These are phyloP conservation scores for Hippasteria phrygiana DNA, from an alignment of 53 echinoderm and acorn worm species.

Conservation along the genomic window DNA sequence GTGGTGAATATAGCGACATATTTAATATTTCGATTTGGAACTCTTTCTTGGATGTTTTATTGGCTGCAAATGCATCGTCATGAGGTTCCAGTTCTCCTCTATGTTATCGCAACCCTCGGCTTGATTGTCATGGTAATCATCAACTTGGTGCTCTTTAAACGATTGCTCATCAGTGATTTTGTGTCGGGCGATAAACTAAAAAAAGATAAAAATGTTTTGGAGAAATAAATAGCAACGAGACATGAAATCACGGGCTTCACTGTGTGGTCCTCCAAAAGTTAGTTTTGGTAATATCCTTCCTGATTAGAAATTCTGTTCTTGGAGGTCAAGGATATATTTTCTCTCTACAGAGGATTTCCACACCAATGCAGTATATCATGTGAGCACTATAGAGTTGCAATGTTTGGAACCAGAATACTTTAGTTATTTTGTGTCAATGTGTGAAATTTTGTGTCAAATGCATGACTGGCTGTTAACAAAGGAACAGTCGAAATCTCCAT, in stretches of 20 bases:
- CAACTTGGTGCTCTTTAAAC: constrained; percentile 24
- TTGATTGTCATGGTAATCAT: constrained; percentile 41
- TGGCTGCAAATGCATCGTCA: constrained; percentile 31
- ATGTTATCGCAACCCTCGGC: neutral
- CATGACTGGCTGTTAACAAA: too few relatives aligned
- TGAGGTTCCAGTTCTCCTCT: constrained; percentile 6
- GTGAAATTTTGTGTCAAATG: too few relatives aligned
- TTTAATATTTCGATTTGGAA: constrained; percentile 77
- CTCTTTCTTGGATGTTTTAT: constrained; percentile 55
- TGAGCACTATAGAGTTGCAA: too few relatives aligned
- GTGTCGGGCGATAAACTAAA: constrained; percentile 24
- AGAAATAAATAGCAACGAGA: constrained; percentile 3
- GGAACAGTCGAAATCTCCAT: too few relatives aligned
- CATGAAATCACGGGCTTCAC: neutral
- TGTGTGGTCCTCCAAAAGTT: neutral
- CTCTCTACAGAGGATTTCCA: too few relatives aligned
- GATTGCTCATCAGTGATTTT: constrained; percentile 50
- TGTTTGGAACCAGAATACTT: too few relatives aligned
- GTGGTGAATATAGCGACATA: constrained; percentile 79
- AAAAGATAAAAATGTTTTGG: constrained; percentile 31
- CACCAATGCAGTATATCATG: too few relatives aligned
- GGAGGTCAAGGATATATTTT: too few relatives aligned
- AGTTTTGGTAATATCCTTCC: neutral
- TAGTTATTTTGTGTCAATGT: too few relatives aligned
- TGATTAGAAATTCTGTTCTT: too few relatives aligned